phyloP scores from a whole-genome alignment of 2,888 invertebrate species.

The Eupithecia inturbata region DNA sequence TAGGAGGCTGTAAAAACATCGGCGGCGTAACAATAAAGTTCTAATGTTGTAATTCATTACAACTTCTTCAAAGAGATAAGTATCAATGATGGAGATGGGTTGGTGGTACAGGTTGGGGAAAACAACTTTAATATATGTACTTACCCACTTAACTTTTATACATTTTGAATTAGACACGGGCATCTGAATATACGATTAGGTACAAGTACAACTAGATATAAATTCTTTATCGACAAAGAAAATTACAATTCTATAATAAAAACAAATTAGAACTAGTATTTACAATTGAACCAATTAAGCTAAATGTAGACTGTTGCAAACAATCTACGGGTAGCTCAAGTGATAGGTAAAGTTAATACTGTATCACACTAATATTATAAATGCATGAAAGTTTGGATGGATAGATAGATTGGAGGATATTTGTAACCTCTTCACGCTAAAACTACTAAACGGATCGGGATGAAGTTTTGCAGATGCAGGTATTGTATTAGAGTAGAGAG shows the following conservation, averaged over 20 bases:
- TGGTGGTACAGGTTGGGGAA: background rate
- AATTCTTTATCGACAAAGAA: too few species aligned
- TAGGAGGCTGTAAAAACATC: conserved; percentile 34
- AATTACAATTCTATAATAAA: too few species aligned
- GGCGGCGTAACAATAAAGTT: conserved; percentile 25
- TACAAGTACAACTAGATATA: too few species aligned
- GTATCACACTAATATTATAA: background rate
- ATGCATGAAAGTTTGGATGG: background rate
- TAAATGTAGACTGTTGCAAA: too few species aligned
- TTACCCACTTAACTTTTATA: background rate
- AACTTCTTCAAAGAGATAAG: conserved; percentile 24
- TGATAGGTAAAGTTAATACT: too few species aligned
- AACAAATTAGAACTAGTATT: too few species aligned
- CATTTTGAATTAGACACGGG: background rate
- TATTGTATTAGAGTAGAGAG: background rate
- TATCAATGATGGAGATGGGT: conserved; percentile 8
- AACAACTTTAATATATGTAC: background rate
- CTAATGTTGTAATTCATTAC: conserved; percentile 27
- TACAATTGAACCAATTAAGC: too few species aligned
- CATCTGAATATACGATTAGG: background rate
- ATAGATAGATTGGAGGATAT: background rate
- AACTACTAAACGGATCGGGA: background rate
- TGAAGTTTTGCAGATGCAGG: background rate
- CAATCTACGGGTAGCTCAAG: too few species aligned
- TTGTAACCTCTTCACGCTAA: background rate